phyloP scores from a whole-genome alignment of 2,797 vertebrate genomes.

The Pseudochirops cupreus region DNA sequence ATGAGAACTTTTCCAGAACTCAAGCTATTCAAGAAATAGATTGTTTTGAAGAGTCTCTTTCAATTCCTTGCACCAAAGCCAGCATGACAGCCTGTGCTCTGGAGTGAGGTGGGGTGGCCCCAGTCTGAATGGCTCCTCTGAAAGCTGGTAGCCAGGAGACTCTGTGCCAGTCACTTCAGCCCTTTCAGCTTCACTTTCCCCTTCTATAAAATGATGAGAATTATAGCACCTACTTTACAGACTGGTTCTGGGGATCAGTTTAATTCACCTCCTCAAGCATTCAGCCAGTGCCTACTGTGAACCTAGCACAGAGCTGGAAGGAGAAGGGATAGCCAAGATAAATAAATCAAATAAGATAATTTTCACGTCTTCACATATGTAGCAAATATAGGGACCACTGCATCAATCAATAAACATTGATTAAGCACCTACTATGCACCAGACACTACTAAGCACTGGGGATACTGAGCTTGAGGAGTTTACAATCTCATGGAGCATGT shows the following conservation, averaged over 20 bases:
- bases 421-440: background rate
- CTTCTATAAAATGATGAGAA: no score
- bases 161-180: background rate
- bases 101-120: background rate
- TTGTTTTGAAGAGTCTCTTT: background rate
- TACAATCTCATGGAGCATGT: background rate
- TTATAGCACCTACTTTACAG: background rate
- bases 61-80: background rate
- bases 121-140: no score
- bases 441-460: background rate
- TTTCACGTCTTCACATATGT: background rate
- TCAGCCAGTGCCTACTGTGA: background rate
- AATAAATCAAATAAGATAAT: background rate
- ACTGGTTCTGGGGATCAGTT: background rate
- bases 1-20: slow-evolving; percentile 8
- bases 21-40: slow-evolving; percentile 21
- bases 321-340: background rate
- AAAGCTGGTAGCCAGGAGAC: background rate
- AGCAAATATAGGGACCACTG: background rate
- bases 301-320: background rate
- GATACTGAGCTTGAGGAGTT: background rate
- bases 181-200: no score
- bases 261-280: background rate
- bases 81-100: background rate
- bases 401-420: background rate